Evolutionary conservation across 1,140 invertebrate species (phyloP).

Genomic region (Drosophila truncata): DNA sequence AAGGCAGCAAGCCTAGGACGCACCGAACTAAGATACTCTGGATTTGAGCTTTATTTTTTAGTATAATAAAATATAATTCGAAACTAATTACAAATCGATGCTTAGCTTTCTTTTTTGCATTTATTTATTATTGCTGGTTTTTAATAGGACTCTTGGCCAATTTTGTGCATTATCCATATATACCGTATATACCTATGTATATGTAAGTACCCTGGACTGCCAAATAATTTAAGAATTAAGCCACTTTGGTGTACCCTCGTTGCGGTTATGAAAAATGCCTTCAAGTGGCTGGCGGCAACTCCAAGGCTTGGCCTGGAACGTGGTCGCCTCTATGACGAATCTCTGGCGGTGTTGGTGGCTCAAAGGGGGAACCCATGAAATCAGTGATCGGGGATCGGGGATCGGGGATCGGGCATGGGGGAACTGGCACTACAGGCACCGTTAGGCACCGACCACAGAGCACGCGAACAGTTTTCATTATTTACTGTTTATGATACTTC

Average conservation of each 20-base stretch:
- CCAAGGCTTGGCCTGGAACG: conserved; percentile 65
- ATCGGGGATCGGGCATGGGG: not conserved
- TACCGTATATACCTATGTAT: not conserved
- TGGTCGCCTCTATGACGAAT: conserved; percentile 73
- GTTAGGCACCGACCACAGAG: conserved; percentile 67
- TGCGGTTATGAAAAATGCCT: conserved; percentile 42
- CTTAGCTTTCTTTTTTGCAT: not conserved
- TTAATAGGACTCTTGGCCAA: not conserved
- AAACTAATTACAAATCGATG: conserved; percentile 1
- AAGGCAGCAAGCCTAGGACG: not conserved
- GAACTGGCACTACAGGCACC: conserved; percentile 64
- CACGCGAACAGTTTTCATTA: conserved; percentile 77
- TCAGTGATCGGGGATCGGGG: not conserved
- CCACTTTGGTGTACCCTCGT: conserved; percentile 37
- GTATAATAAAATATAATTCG: not conserved
- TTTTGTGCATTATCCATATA: not conserved
- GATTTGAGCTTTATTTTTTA: not conserved
- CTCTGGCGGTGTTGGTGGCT: conserved; percentile 33
- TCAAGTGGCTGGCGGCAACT: conserved; percentile 41
- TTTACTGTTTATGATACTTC: conserved; percentile 55
- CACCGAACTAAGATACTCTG: conserved; percentile 25
- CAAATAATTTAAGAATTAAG: conserved; percentile 27
- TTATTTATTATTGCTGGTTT: not conserved
- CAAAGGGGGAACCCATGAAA: not conserved
- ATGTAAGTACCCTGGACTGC: conserved; percentile 4